These are phyloP conservation scores for Amblyornis subalaris DNA, from an alignment of 2,113 vertebrate genomes.

Conservation along the genomic window DNA sequence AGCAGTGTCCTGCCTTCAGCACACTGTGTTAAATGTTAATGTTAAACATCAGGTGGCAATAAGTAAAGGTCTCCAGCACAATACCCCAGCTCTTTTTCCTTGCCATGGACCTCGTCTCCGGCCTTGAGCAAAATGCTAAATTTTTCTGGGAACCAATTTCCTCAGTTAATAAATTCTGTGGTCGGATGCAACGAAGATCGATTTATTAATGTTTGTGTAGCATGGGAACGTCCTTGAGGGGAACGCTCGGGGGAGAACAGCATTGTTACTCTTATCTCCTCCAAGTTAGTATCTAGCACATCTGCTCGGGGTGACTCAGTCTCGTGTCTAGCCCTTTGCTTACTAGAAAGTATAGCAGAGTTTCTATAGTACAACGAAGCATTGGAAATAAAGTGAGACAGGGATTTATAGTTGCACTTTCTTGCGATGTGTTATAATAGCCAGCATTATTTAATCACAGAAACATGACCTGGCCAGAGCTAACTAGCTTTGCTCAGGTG, in stretches of 20 bases:
- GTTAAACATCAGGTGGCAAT: not conserved
- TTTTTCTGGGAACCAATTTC: conserved; percentile 14
- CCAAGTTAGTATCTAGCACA: not conserved
- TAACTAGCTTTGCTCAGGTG: conserved; percentile 16
- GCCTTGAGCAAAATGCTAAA: conserved; percentile 3
- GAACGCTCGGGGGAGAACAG: not conserved
- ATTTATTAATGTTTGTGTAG: not conserved
- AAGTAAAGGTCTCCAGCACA: not conserved
- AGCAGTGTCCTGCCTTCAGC: not conserved
- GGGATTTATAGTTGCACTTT: conserved; percentile 6
- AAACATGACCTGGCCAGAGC: not conserved
- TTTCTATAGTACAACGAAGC: not conserved
- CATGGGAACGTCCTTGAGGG: not conserved
- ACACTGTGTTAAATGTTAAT: not conserved
- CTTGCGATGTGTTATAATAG: not conserved
- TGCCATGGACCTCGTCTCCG: not conserved
- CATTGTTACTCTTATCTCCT: conserved; percentile 20
- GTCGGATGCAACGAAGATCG: not conserved
- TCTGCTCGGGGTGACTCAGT: not conserved
- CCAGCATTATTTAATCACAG: conserved; percentile 14
- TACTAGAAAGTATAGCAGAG: not conserved
- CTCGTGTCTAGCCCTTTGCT: not conserved
- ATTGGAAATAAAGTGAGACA: not conserved
- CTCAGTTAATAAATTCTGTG: not conserved
- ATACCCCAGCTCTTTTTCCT: not conserved